Evolutionary conservation across 2,113 vertebrate species (phyloP).

Genomic region (Crotalus helleri): DNA sequence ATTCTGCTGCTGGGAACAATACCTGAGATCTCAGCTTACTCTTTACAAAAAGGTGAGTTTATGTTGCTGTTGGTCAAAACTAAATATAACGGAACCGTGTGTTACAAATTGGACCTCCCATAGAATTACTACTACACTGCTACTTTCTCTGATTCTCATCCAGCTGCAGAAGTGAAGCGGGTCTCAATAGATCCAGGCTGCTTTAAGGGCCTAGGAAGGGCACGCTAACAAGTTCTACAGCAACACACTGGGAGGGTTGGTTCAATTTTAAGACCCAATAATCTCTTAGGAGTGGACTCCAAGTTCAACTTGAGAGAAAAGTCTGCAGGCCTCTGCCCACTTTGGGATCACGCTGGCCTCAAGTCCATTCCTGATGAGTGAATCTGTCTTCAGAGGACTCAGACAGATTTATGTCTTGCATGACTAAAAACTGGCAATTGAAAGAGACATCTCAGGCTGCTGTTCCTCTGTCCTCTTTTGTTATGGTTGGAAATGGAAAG

Average conservation of each 20-base stretch:
- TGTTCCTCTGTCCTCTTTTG: background rate
- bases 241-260: background rate
- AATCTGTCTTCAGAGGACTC: background rate
- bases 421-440: background rate
- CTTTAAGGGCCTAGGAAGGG: background rate
- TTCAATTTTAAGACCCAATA: background rate
- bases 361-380: background rate
- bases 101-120: background rate
- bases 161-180: background rate
- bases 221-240: background rate
- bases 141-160: background rate
- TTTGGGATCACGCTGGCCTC: background rate
- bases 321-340: background rate
- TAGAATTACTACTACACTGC: background rate
- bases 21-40: background rate
- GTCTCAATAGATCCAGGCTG: background rate
- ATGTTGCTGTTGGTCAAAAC: background rate
- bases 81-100: background rate
- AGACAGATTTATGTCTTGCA: background rate
- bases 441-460: background rate
- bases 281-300: background rate
- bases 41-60: background rate
- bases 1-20: background rate
- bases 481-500: background rate
- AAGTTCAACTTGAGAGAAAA: background rate